phyloP scores from a whole-genome alignment of 2,888 invertebrate genomes.

The Horisme vitalbata region DNA sequence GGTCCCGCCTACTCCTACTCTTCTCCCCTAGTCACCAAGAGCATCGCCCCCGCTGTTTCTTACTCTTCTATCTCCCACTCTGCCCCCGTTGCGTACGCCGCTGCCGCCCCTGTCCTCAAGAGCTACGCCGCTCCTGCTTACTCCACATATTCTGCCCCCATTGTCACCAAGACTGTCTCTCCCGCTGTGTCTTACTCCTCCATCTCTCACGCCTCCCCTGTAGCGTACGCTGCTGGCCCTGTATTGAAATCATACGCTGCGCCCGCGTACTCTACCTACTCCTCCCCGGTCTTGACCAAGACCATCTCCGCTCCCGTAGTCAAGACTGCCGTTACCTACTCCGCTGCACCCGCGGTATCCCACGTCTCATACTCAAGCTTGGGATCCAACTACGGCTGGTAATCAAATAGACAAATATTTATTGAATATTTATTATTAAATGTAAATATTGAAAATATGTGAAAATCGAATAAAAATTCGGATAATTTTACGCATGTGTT shows the following conservation, averaged over 20 bases:
- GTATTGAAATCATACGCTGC: slow-evolving; percentile 53
- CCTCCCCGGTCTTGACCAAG: slow-evolving; percentile 67
- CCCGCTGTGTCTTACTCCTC: slow-evolving; percentile 57
- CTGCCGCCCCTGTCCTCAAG: slow-evolving; percentile 51
- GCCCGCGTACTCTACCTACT: slow-evolving; percentile 49
- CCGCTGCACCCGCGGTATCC: slow-evolving; percentile 84
- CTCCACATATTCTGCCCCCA: slow-evolving; percentile 60
- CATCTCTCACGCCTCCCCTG: slow-evolving; percentile 55
- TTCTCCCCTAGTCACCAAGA: slow-evolving; percentile 42
- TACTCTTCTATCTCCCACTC: slow-evolving; percentile 61
- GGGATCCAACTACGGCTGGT: slow-evolving; percentile 75
- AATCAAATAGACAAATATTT: slow-evolving; percentile 35
- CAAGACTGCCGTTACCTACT: slow-evolving; percentile 63
- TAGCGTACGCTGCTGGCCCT: slow-evolving; percentile 47
- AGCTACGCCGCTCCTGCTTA: slow-evolving; percentile 51
- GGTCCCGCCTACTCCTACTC: slow-evolving; percentile 40
- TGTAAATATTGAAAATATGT: slow-evolving; percentile 33
- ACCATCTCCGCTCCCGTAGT: slow-evolving; percentile 55
- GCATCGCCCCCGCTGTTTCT: slow-evolving; percentile 61
- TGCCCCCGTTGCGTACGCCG: slow-evolving; percentile 45
- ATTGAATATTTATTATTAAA: slow-evolving; percentile 32
- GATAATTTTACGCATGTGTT: slow-evolving; percentile 13
- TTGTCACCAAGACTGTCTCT: slow-evolving; percentile 52
- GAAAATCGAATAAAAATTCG: slow-evolving; percentile 35
- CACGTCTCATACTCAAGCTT: slow-evolving; percentile 85